phyloP scores from a whole-genome alignment of 2,113 vertebrate species.

The Cnemophilus loriae region DNA sequence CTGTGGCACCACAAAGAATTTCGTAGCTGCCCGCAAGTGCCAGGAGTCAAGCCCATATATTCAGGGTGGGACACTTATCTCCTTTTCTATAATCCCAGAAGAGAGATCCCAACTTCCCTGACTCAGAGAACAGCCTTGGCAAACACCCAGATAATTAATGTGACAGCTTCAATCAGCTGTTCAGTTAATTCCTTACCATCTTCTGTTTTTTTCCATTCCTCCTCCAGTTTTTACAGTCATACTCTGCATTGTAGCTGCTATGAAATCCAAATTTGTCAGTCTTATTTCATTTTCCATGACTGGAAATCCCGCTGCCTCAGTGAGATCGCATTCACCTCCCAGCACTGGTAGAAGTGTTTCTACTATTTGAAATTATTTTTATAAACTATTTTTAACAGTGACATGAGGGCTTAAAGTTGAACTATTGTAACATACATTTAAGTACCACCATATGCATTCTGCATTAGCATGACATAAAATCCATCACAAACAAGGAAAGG shows the following conservation, averaged over 20 bases:
- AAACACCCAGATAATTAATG: conserved; percentile 28
- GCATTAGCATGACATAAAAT: not conserved
- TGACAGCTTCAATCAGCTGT: conserved; percentile 21
- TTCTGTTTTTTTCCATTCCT: not conserved
- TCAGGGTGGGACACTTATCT: not conserved
- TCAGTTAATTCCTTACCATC: not conserved
- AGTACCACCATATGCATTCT: not conserved
- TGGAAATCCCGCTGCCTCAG: not conserved
- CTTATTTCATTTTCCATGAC: not conserved
- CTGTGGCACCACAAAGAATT: conserved; percentile 11
- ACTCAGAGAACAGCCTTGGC: not conserved
- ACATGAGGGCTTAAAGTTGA: not conserved
- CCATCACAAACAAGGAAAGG: not conserved
- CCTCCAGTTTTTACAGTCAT: not conserved
- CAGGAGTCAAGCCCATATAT: not conserved
- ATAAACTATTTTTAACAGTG: not conserved
- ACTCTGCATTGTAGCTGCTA: not conserved
- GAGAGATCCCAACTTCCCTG: not conserved
- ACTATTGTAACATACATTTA: not conserved
- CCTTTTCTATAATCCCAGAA: not conserved
- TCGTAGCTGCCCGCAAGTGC: not conserved
- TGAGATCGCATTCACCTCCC: not conserved
- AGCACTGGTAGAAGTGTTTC: not conserved
- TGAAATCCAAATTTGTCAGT: not conserved
- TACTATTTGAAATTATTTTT: not conserved